phyloP scores from a whole-genome alignment of 2,797 vertebrate species.

The Furcifer pardalis region DNA sequence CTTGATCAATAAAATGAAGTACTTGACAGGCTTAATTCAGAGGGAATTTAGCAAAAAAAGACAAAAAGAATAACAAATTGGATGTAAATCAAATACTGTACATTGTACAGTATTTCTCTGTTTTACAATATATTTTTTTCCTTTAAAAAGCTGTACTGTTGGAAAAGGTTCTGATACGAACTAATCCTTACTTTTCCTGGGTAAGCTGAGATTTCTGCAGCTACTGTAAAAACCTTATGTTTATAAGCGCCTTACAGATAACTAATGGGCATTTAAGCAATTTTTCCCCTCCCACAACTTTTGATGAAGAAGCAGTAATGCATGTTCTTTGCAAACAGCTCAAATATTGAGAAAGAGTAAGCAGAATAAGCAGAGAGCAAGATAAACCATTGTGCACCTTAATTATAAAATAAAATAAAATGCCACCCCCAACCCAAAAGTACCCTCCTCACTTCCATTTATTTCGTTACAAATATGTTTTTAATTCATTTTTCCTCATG shows the following conservation, averaged over 20 bases:
- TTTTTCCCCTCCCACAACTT: slow-evolving; percentile 22
- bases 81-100: slow-evolving; percentile 2
- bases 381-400: neutral
- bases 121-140: no score
- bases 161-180: slow-evolving; percentile 38
- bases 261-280: slow-evolving; percentile 54
- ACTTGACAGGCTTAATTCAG: neutral
- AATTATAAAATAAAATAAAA: neutral
- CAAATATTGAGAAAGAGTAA: neutral
- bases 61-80: fast-evolving
- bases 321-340: slow-evolving; percentile 13
- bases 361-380: neutral
- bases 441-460: neutral
- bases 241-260: slow-evolving; percentile 68
- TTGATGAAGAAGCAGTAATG: slow-evolving; percentile 19
- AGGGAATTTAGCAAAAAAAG: neutral
- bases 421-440: no score
- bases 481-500: neutral
- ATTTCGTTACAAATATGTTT: neutral
- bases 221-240: slow-evolving; percentile 65
- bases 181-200: slow-evolving; percentile 64
- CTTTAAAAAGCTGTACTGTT: slow-evolving; percentile 43
- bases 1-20: slow-evolving; percentile 6
- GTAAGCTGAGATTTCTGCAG: slow-evolving; percentile 68
- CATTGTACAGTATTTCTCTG: neutral